phyloP scores from a whole-genome alignment of 2,113 vertebrate species.

The Neolamprologus tretocephalus region DNA sequence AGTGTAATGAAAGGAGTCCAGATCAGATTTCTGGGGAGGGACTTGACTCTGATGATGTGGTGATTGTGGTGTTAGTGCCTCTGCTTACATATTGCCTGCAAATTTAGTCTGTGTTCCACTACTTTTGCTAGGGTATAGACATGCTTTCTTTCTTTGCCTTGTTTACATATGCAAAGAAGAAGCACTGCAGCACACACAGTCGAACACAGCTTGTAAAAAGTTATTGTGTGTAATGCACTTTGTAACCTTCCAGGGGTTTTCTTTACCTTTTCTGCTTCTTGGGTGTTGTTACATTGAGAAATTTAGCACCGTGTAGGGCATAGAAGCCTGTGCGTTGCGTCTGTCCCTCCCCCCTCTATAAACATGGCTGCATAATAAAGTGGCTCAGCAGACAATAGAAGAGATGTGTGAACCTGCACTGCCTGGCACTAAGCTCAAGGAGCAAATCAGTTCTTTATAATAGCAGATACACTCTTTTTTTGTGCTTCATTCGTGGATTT shows the following conservation, averaged over 20 bases:
- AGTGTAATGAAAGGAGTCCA: background rate
- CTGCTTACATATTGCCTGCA: background rate
- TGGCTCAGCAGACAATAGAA: constrained; percentile 48
- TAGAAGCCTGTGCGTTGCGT: background rate
- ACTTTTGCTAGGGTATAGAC: background rate
- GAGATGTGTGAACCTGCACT: constrained; percentile 39
- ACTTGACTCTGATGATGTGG: background rate
- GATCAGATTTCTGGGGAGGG: background rate
- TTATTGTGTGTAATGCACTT: background rate
- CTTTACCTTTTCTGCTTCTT: background rate
- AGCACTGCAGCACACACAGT: background rate
- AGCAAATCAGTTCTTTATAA: constrained; percentile 7
- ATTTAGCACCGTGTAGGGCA: background rate
- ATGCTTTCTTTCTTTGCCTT: background rate
- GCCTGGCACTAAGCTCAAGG: constrained; percentile 27
- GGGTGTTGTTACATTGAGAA: constrained; percentile 10
- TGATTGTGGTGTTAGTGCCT: background rate
- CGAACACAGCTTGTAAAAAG: background rate
- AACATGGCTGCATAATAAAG: constrained; percentile 57
- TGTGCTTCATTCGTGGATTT: background rate
- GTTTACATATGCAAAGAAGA: background rate
- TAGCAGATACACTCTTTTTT: background rate
- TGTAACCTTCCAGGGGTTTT: background rate
- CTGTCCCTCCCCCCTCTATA: constrained; percentile 33
- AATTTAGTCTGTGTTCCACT: background rate